These are phyloP conservation scores for Clupea harengus DNA, from an alignment of 2,113 vertebrate genomes.

Conservation along the genomic window DNA sequence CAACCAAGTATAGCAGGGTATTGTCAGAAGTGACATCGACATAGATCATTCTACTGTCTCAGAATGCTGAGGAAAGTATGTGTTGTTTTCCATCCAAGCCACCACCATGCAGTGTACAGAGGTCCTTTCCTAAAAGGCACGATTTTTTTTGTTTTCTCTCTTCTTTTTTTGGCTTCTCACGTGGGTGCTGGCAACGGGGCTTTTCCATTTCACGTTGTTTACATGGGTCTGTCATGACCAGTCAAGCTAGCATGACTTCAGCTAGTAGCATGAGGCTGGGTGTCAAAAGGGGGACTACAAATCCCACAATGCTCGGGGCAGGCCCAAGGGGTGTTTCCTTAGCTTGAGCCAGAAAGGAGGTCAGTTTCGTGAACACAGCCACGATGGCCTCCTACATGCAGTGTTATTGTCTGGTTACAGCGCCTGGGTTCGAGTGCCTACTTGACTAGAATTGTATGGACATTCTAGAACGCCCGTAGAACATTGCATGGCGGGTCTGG, in stretches of 20 bases:
- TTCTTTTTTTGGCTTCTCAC: conserved; percentile 33
- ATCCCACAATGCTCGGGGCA: conserved; percentile 29
- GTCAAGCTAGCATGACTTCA: conserved; percentile 16
- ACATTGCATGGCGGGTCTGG: conserved; percentile 67
- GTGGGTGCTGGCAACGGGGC: conserved; percentile 77
- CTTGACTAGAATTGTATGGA: conserved; percentile 59
- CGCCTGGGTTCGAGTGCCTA: conserved; percentile 12
- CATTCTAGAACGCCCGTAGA: conserved; percentile 77
- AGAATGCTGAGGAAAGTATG: conserved; percentile 63
- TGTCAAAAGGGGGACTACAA: neutral
- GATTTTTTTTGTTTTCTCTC: neutral
- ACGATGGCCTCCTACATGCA: conserved; percentile 71
- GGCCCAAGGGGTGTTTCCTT: conserved; percentile 46
- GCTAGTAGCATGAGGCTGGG: conserved; percentile 22
- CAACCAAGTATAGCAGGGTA: conserved; percentile 63
- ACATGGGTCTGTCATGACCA: conserved; percentile 69
- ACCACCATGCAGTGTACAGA: conserved; percentile 74
- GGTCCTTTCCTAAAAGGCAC: conserved; percentile 66
- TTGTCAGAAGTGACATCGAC: conserved; percentile 61
- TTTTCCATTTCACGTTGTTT: conserved; percentile 74
- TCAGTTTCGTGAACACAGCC: conserved; percentile 61
- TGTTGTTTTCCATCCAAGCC: conserved; percentile 76
- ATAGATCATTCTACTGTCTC: conserved; percentile 65
- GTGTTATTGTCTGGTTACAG: conserved; percentile 71
- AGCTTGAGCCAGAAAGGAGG: conserved; percentile 61